These are phyloP conservation scores for Drosophila busckii DNA, from an alignment of 1,140 invertebrate genomes.

Conservation along the genomic window DNA sequence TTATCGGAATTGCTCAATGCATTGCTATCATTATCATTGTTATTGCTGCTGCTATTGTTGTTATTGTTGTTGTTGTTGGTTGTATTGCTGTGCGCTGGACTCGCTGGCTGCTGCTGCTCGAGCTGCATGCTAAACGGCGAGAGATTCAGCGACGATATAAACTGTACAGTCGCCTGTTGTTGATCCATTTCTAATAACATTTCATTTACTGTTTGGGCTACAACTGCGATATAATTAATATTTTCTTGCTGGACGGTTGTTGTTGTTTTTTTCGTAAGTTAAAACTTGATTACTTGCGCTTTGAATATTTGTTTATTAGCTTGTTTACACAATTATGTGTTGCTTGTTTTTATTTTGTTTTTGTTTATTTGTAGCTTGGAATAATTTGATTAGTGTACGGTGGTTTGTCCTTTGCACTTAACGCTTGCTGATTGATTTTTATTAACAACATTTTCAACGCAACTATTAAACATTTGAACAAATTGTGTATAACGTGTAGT, in stretches of 20 bases:
- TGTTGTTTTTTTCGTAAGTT: slow-evolving; percentile 7
- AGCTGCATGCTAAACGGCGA: slow-evolving; percentile 88
- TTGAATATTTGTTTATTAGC: too few relatives aligned
- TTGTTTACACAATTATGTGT: too few relatives aligned
- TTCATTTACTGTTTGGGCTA: slow-evolving; percentile 67
- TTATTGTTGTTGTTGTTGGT: slow-evolving; percentile 70
- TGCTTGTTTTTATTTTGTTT: slow-evolving; percentile 13
- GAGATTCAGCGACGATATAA: slow-evolving; percentile 91
- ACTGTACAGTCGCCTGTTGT: slow-evolving; percentile 85
- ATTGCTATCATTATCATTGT: slow-evolving; percentile 54
- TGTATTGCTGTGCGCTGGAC: slow-evolving; percentile 81
- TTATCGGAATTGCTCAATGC: slow-evolving; percentile 54
- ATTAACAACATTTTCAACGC: slow-evolving; percentile 52
- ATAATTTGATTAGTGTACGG: slow-evolving; percentile 40
- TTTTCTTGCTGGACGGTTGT: not conserved
- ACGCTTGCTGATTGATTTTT: slow-evolving; percentile 39
- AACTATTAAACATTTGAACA: slow-evolving; percentile 17
- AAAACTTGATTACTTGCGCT: too few relatives aligned
- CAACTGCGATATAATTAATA: slow-evolving; percentile 4
- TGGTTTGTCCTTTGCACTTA: slow-evolving; percentile 61
- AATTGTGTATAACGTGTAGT: too few relatives aligned
- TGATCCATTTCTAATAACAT: slow-evolving; percentile 91
- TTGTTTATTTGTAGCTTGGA: slow-evolving; percentile 21
- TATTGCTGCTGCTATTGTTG: slow-evolving; percentile 78
- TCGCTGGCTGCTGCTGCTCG: slow-evolving; percentile 83